Evolutionary conservation across 2,888 invertebrate genomes (phyloP).

Genomic region (Arrhopalites spinosus): DNA sequence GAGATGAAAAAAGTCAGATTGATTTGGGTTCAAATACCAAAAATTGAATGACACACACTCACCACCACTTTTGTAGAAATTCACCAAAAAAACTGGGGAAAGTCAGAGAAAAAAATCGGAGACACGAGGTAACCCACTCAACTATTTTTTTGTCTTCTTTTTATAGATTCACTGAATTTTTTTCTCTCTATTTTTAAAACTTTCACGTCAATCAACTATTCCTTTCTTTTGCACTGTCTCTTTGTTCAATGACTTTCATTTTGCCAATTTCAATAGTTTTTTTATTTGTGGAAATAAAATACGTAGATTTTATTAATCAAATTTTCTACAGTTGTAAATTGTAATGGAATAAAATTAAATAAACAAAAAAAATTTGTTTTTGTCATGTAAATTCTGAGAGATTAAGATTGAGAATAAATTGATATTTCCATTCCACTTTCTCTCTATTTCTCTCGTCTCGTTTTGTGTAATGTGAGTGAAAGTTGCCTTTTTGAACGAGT

Average conservation of each 20-base stretch:
- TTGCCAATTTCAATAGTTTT: not conserved
- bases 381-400: no score
- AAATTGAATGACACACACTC: not conserved
- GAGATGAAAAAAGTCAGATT: not conserved
- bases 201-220: not conserved
- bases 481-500: not conserved
- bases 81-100: no score
- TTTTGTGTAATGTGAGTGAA: not conserved
- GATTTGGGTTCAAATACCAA: not conserved
- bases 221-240: not conserved
- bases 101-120: no score
- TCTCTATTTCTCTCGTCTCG: not conserved
- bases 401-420: no score
- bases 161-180: not conserved
- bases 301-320: no score
- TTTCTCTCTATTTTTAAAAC: not conserved
- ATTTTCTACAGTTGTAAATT: no score
- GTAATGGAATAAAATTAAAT: no score
- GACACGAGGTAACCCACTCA: constrained; percentile 22
- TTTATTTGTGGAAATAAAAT: no score
- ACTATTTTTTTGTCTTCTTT: not conserved
- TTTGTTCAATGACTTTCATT: not conserved
- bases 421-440: not conserved
- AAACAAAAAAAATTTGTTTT: no score
- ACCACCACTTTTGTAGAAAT: no score